Evolutionary conservation across 2,113 vertebrate genomes (phyloP).

Genomic region (Podocnemis expansa): DNA sequence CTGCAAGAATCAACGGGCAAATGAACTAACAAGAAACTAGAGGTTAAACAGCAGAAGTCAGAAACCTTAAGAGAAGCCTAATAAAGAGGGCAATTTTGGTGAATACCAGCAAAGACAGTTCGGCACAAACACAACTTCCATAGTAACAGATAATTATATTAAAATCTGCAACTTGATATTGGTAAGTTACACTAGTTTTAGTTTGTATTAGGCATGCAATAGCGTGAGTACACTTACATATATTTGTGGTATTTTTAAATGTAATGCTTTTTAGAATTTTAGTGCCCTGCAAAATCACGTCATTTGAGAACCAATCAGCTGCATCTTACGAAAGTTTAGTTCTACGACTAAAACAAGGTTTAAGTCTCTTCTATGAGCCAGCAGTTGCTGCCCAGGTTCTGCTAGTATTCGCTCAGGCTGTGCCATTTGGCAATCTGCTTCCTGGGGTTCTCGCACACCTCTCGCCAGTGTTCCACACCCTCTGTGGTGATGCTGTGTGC

Average conservation of each 20-base stretch:
- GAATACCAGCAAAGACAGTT: conserved; percentile 79
- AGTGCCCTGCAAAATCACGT: conserved; percentile 76
- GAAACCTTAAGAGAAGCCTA: conserved; percentile 72
- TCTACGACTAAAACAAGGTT: conserved; percentile 75
- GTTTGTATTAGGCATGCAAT: conserved; percentile 88
- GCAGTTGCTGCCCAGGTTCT: neutral
- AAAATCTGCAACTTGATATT: conserved; percentile 75
- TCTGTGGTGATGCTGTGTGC: conserved; percentile 83
- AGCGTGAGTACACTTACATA: conserved; percentile 84
- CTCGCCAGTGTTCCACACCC: conserved; percentile 88
- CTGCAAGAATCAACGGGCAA: conserved; percentile 36
- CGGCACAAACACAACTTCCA: conserved; percentile 82
- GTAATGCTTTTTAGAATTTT: conserved; percentile 58
- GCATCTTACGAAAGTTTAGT: conserved; percentile 70
- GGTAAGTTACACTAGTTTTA: conserved; percentile 76
- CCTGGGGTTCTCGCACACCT: conserved; percentile 89
- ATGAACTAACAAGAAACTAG: conserved; percentile 50
- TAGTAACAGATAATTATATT: conserved; percentile 73
- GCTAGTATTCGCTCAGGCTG: conserved; percentile 86
- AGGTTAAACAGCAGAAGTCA: conserved; percentile 65
- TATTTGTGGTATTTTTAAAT: conserved; percentile 54
- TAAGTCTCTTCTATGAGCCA: conserved; percentile 36
- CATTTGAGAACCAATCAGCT: conserved; percentile 68
- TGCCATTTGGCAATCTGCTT: conserved; percentile 95
- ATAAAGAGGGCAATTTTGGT: conserved; percentile 68